Evolutionary conservation across 1,140 invertebrate species (phyloP).

Genomic region (Dolichoris vasculosae): DNA sequence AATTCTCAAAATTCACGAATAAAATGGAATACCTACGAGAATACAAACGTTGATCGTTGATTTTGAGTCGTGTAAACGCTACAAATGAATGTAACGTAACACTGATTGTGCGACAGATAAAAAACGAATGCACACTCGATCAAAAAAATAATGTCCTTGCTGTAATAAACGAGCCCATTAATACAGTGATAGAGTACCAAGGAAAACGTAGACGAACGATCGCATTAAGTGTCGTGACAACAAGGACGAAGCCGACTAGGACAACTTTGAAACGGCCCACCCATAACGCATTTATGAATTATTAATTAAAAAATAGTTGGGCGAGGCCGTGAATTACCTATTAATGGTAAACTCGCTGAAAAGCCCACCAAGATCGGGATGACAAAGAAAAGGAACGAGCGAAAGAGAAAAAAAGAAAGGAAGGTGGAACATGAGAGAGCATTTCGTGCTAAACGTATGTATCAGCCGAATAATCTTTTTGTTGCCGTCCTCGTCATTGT

Average conservation of each 20-base stretch:
- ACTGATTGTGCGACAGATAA: not conserved
- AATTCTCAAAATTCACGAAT: not conserved
- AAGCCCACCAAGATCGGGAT: not conserved
- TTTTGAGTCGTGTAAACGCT: not conserved
- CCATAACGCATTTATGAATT: conserved; percentile 59
- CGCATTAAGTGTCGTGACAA: conserved; percentile 9
- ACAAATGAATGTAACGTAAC: not conserved
- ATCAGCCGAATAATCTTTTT: conserved; percentile 36
- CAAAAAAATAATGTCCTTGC: conserved; percentile 16
- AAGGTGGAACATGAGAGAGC: not conserved
- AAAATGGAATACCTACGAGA: not conserved
- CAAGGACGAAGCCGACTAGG: not conserved
- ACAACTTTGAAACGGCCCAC: conserved; percentile 42
- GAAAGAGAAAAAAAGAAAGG: not conserved
- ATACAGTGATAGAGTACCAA: not conserved
- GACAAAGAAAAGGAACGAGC: not conserved
- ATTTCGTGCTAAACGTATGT: conserved; percentile 37
- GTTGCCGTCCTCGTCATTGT: not conserved
- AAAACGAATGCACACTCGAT: not conserved
- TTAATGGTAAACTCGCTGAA: conserved; percentile 39
- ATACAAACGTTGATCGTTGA: too few species aligned
- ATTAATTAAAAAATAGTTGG: conserved; percentile 59
- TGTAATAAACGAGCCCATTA: not conserved
- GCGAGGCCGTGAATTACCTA: conserved; percentile 19
- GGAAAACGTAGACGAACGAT: not conserved